phyloP scores from a whole-genome alignment of 2,113 vertebrate species.

The Tetrax tetrax region DNA sequence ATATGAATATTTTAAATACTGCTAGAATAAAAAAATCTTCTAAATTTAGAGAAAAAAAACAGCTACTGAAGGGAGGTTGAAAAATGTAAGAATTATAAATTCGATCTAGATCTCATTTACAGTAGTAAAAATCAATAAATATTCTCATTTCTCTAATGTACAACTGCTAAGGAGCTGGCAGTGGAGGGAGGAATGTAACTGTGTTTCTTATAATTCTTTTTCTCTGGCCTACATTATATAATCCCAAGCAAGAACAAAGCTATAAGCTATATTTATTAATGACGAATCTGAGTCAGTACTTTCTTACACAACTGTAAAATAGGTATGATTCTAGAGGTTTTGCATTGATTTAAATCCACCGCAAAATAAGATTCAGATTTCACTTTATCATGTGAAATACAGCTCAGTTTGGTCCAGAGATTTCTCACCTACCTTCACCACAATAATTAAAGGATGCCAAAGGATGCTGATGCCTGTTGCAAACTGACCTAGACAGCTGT shows the following conservation, averaged over 20 bases:
- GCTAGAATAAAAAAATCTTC: not conserved
- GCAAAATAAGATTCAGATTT: not conserved
- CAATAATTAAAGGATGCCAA: not conserved
- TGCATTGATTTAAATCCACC: not conserved
- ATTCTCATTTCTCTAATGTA: not conserved
- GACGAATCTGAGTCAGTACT: not conserved
- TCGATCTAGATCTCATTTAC: not conserved
- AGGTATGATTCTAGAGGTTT: not conserved
- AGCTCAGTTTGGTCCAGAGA: not conserved
- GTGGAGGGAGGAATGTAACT: not conserved
- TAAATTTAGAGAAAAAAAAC: not conserved
- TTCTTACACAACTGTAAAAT: not conserved
- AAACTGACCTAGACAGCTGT: not conserved
- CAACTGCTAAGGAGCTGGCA: not conserved
- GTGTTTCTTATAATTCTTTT: not conserved
- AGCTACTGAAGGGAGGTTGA: not conserved
- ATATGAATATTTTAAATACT: not conserved
- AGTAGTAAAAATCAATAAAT: not conserved
- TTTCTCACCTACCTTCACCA: not conserved
- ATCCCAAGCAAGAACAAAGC: not conserved
- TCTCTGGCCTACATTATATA: conserved; percentile 2
- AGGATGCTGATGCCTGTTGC: not conserved
- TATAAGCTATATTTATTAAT: conserved; percentile 18
- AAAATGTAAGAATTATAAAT: not conserved
- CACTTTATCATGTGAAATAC: not conserved